These are phyloP conservation scores for Parnassius glacialis DNA, from an alignment of 2,888 invertebrate genomes.

Conservation along the genomic window DNA sequence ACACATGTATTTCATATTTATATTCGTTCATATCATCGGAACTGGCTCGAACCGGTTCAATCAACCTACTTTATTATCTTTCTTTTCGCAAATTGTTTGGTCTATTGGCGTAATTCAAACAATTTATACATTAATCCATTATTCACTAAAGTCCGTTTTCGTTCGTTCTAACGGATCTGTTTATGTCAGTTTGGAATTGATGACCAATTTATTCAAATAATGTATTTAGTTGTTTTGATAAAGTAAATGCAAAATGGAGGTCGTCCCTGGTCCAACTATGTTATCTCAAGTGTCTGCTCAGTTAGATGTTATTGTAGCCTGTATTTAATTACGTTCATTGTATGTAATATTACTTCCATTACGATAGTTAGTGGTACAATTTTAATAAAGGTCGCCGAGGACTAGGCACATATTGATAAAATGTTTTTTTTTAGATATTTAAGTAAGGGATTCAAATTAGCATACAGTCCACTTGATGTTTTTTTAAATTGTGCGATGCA, in stretches of 20 bases:
- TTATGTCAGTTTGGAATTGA: conserved; percentile 37
- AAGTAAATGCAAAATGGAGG: conserved; percentile 65
- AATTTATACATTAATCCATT: conserved; percentile 29
- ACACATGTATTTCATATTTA: no score
- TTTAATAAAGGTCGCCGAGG: no score
- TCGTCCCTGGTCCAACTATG: conserved; percentile 38
- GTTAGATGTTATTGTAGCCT: conserved; percentile 43
- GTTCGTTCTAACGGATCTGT: neutral
- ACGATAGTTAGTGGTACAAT: no score
- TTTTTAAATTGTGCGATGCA: no score
- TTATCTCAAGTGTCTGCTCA: conserved; percentile 48
- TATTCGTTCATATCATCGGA: conserved; percentile 28
- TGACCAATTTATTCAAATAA: conserved; percentile 62
- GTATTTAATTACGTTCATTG: conserved; percentile 38
- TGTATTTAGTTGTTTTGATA: conserved; percentile 55
- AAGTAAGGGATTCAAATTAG: no score
- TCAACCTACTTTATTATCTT: conserved; percentile 70
- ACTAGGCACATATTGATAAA: no score
- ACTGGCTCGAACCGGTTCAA: conserved; percentile 52
- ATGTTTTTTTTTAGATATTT: no score
- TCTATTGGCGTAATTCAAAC: conserved; percentile 34
- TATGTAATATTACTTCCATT: conserved; percentile 10
- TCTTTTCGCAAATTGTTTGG: conserved; percentile 65
- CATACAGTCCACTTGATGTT: no score
- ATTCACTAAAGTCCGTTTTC: conserved; percentile 31